Evolutionary conservation across 1,140 invertebrate genomes (phyloP), one percentile per base, ranked within the genome.

Genomic region (Atopsyche davidsoni): DNA sequence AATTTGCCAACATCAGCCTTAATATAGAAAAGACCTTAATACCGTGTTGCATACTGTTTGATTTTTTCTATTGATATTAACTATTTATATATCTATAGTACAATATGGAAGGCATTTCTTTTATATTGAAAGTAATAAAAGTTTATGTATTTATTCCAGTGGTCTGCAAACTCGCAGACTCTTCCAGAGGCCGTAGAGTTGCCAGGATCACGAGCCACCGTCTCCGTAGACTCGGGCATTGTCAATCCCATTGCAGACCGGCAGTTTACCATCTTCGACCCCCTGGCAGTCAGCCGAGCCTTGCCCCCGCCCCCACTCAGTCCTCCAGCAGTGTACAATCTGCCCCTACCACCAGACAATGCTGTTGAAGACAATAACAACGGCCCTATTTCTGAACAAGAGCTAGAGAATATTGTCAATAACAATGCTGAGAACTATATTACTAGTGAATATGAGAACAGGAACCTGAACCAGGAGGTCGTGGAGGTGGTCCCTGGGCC

Each of bases 361-460:
- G 51, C 23, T 7, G 48, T 55, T 52, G 72, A 73, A 49, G 68
- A 73, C 60, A 74, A 75, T 62, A 75, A 75, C 63, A 75, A 75
- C 48, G 73, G 73, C 0, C 73, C 73, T 7, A 73, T 75, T 42
- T 75, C 73, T 3, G 64, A 69, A 13, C 66, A 70, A 9, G 73
- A 75, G 57, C 69, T 75, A 66, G 70, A 75, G 62, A 75, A 75
- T 59, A 75, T 75, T 51, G 71, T 68, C 17, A 75, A 75, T 58
- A 75, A 75, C 61, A 75, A 75, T 53, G 73, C 73, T 2, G 64
- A 68, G 1, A 68, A 65, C 16, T 75, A 75, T 59, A 75, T 75
- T 46, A 53, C 45, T 6, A 58, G 57, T 35, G 51, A 58, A 36
- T 55, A 58, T 19, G 55, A 58, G 22, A 58, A 58, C 39, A 50